Conservation (phyloP, 2,113 vertebrate species). For the Mobula birostris region DNA sequence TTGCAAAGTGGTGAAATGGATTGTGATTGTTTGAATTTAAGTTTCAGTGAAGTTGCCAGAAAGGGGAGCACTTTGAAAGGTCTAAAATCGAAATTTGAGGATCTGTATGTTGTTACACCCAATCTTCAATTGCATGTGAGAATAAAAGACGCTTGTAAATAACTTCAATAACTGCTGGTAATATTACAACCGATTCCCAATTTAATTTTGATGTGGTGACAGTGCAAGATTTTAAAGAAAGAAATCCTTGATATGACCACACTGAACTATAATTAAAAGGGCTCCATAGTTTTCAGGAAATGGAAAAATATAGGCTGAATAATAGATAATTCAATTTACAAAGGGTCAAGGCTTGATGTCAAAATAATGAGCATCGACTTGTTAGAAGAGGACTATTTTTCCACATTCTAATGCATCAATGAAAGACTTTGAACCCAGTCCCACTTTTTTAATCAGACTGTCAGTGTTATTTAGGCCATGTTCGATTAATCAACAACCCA, state of each 20-base stretch:
- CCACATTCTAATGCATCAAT: constrained; percentile 29
- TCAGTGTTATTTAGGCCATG: constrained; percentile 21
- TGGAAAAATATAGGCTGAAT: constrained; percentile 26
- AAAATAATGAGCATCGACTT: constrained; percentile 25
- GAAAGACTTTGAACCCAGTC: constrained; percentile 20
- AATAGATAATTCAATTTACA: constrained; percentile 31
- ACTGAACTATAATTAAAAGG: not conserved
- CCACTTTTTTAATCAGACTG: constrained; percentile 22
- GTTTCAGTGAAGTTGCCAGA: not conserved
- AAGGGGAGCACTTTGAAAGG: not conserved
- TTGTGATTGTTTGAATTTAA: not conserved
- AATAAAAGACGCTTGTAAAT: not conserved
- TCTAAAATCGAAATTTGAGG: not conserved
- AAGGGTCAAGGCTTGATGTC: constrained; percentile 25
- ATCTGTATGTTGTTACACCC: not conserved
- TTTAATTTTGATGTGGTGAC: not conserved
- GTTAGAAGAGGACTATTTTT: constrained; percentile 13
- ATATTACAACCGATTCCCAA: not conserved
- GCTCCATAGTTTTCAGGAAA: not conserved
- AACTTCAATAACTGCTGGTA: not conserved
- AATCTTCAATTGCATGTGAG: not conserved
- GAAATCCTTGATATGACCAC: not conserved
- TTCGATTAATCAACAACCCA: constrained; percentile 26
- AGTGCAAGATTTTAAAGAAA: constrained; percentile 1
- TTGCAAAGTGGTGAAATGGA: not conserved